Evolutionary conservation across 53 echinoderm and acorn worm species (phyloP), one percentile per base, ranked within the genome.

Genomic region (Temnopleurus reevesii): DNA sequence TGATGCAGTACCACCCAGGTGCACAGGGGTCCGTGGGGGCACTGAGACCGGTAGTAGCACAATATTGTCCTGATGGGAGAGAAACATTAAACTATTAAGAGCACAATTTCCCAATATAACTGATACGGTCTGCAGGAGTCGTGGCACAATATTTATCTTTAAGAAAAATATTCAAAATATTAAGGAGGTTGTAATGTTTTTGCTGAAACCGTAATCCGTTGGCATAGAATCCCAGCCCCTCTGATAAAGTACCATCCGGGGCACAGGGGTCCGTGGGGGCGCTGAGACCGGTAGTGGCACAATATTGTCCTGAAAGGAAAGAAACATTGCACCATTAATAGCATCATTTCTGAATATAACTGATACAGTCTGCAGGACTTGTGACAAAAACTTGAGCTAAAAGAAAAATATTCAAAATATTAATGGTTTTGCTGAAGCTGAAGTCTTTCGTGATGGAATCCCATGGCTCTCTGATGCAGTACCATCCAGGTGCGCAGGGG

Each of bases 381-480:
- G n/a, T n/a, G n/a, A n/a, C n/a, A n/a, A n/a, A n/a, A n/a, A n/a
- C n/a, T n/a, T n/a, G n/a, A n/a, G n/a, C n/a, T n/a, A n/a, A n/a
- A n/a, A n/a, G n/a, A n/a, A n/a, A n/a, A n/a, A n/a, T n/a, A n/a
- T n/a, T n/a, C n/a, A n/a, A n/a, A n/a, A n/a, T n/a, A n/a, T n/a
- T 84, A 24, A 91, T 92, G 89, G 90, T 92, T 83, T 95, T 97
- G 85, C 90, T 93, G 88, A 90, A 93, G 77, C 97, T 95, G 53
- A 92, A 93, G 83, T 97, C 96, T 0, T 94, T 97, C 0, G 97
- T 95, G 84, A 28, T 92, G 89, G 82, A 87, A 2, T 95, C 92
- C 97, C 97, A 97, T 7, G 97, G 93, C 13, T 94, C 95, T 23
- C 98, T 79, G 82, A 97, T 93, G 43, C 98, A 97, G 90, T 97